Evolutionary conservation across 1,140 invertebrate species (phyloP), one percentile per base, ranked within the genome.

Genomic region (Zophobas morio): DNA sequence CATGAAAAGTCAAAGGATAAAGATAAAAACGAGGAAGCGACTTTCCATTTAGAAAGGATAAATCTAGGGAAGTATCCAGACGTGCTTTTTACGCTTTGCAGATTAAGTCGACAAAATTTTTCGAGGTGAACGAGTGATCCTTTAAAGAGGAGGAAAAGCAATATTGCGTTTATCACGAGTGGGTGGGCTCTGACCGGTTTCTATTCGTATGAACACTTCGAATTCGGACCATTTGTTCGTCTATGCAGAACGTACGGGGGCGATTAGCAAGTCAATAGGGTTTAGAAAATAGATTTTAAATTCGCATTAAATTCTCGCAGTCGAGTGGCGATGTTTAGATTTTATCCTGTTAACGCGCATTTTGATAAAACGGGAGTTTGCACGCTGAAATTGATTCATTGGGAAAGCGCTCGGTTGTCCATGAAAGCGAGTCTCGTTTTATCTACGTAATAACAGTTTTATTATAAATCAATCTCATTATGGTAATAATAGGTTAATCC

Each of bases 1-100:
- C 35, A 74, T 32, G 51, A 39, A 63, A 63, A 8, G 1, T 70
- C 33, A 6, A 70, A 40, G 34, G 63, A 70, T 42, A 20, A 70
- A 40, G 6, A 8, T 6, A 70, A 70, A 42, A 70, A 46, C 63
- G 36, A 20, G 42, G 8, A 46, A 46, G 3, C 3, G 42, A 46
- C 3, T 3, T 46, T 46, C 42, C 42, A 46, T 46, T 46, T 8
- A 46, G 8, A 46, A 8, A 46, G 42, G 42, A 46, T 46, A 3
- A 46, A 8, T 46, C 42, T 46, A 46, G 3, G 42, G 3, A 46
- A 46, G 8, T 3, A 46, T 46, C 42, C 8, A 8, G 42, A 46
- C 42, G 42, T 46, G 42, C 42, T 46, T 46, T 46, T 46, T 46
- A 46, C 42, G 42, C 3, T 8, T 3, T 3, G 8, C 3, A 46